These are phyloP conservation scores for Bactericera cockerelli DNA, from an alignment of 1,140 invertebrate genomes.

Conservation along the genomic window DNA sequence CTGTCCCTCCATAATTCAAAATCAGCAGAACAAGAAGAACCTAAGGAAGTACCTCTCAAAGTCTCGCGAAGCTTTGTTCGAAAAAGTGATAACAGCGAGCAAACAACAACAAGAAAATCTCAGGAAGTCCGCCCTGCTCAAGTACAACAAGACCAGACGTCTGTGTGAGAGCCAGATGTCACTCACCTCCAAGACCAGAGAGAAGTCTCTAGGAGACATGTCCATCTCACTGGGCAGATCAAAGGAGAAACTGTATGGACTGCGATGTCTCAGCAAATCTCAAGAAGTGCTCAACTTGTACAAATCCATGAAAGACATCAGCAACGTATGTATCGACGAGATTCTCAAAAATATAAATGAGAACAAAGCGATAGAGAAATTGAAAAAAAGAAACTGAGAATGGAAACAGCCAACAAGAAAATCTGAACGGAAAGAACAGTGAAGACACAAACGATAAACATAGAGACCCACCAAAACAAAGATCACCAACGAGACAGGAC, in stretches of 20 bases:
- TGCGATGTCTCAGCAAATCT: conserved; percentile 36
- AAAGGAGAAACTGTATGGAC: conserved; percentile 36
- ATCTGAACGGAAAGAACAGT: neutral
- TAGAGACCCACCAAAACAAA: conserved; percentile 5
- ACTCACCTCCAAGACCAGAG: conserved; percentile 32
- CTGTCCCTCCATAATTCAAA: conserved; percentile 13
- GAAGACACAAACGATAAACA: conserved; percentile 7
- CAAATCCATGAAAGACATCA: conserved; percentile 20
- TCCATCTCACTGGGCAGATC: conserved; percentile 28
- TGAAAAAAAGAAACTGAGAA: neutral
- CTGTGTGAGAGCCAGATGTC: conserved; percentile 38
- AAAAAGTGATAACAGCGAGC: conserved; percentile 33
- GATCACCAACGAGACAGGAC: neutral
- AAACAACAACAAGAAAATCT: conserved; percentile 27
- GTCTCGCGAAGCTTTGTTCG: conserved; percentile 38
- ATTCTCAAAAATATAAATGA: conserved; percentile 6
- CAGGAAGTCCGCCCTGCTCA: conserved; percentile 31
- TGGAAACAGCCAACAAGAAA: neutral
- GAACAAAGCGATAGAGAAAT: neutral
- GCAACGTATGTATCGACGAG: conserved; percentile 1
- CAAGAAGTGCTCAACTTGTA: conserved; percentile 37
- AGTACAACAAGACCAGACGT: conserved; percentile 25
- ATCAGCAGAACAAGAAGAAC: conserved; percentile 16
- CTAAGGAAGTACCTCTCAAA: conserved; percentile 37
- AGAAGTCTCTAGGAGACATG: conserved; percentile 19